Evolutionary conservation across 2,888 invertebrate genomes (phyloP).

Genomic region (Drosophila neotestacea): DNA sequence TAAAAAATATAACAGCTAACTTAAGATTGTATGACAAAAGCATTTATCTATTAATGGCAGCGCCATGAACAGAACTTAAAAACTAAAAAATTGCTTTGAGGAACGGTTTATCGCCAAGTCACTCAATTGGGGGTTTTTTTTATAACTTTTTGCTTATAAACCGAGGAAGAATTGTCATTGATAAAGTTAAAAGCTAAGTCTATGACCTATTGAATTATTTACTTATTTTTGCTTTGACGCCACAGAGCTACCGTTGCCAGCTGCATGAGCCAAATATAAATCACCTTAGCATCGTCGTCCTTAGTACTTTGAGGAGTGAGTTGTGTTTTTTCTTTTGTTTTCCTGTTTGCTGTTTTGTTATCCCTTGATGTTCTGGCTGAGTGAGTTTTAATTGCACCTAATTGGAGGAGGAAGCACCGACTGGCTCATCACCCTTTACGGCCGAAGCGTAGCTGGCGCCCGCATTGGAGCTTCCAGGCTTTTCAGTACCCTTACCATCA

Average conservation of each 20-base stretch:
- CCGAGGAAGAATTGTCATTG: slow-evolving; percentile 75
- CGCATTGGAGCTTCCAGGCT: slow-evolving; percentile 62
- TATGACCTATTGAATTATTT: slow-evolving; percentile 76
- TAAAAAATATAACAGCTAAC: slow-evolving; percentile 72
- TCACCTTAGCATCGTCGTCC: slow-evolving; percentile 80
- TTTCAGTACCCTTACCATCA: slow-evolving; percentile 47
- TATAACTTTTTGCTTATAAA: slow-evolving; percentile 51
- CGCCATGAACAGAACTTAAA: slow-evolving; percentile 65
- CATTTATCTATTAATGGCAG: slow-evolving; percentile 66
- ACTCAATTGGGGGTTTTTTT: slow-evolving; percentile 35
- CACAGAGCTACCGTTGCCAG: slow-evolving; percentile 63
- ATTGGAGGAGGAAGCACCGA: slow-evolving; percentile 63
- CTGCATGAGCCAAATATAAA: slow-evolving; percentile 68
- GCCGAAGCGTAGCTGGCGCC: slow-evolving; percentile 84
- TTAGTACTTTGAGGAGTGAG: slow-evolving; percentile 79
- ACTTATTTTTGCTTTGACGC: slow-evolving; percentile 70
- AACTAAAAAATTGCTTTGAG: slow-evolving; percentile 72
- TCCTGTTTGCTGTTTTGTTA: slow-evolving; percentile 25
- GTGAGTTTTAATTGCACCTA: slow-evolving; percentile 64
- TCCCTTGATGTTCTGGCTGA: slow-evolving; percentile 20
- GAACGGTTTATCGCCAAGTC: slow-evolving; percentile 24
- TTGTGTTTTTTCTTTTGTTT: slow-evolving; percentile 43
- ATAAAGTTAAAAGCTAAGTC: slow-evolving; percentile 76
- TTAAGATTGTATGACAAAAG: slow-evolving; percentile 77
- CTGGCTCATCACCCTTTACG: slow-evolving; percentile 83